These are phyloP conservation scores for Tricholaema leucomelas DNA, from an alignment of 2,113 vertebrate species.

Conservation along the genomic window DNA sequence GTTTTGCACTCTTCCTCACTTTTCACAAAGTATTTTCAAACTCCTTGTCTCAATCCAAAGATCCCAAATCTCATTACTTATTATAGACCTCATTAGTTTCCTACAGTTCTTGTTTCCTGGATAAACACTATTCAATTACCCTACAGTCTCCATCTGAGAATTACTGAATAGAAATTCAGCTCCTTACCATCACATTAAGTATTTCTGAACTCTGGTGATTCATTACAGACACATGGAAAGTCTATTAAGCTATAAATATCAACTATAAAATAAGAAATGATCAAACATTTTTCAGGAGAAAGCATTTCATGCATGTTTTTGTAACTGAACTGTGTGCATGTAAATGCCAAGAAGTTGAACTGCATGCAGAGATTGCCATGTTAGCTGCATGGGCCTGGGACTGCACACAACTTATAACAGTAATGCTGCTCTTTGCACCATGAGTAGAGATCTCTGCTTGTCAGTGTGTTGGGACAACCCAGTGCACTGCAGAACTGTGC, in stretches of 20 bases:
- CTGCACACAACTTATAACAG: not conserved
- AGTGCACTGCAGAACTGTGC: fast-evolving
- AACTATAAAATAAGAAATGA: not conserved
- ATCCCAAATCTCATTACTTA: not conserved
- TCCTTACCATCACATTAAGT: not conserved
- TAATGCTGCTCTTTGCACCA: not conserved
- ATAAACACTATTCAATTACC: not conserved
- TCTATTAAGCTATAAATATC: not conserved
- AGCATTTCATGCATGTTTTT: not conserved
- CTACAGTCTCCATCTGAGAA: not conserved
- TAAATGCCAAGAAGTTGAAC: not conserved
- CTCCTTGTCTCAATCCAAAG: not conserved
- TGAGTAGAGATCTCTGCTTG: not conserved
- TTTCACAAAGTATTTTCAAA: not conserved
- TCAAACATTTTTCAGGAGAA: not conserved
- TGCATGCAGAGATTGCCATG: fast-evolving
- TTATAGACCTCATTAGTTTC: not conserved
- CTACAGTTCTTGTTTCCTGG: not conserved
- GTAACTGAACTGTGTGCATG: not conserved
- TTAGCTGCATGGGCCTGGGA: not conserved
- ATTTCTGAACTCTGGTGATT: not conserved
- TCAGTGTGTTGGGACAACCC: not conserved
- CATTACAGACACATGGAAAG: not conserved
- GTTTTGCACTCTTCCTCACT: not conserved
- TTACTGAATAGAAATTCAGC: not conserved